These are phyloP conservation scores for Astropecten irregularis DNA, from an alignment of 53 echinoderm and acorn worm species.

Conservation along the genomic window DNA sequence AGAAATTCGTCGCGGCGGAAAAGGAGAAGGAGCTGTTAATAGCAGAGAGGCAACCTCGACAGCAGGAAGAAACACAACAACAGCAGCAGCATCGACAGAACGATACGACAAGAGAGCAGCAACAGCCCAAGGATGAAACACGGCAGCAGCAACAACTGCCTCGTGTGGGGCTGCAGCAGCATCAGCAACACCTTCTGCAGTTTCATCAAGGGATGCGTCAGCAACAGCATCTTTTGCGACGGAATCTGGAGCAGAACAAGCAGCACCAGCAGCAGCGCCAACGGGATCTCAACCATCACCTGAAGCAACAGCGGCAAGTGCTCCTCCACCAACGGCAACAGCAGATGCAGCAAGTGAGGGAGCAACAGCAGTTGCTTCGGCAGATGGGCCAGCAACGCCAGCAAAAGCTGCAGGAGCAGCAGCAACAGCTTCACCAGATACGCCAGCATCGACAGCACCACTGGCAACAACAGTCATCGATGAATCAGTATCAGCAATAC, in stretches of 20 bases:
- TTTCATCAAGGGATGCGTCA: neutral
- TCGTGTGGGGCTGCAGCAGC: neutral
- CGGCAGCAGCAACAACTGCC: neutral
- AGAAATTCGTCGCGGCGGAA: slow-evolving; percentile 2
- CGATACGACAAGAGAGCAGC: neutral
- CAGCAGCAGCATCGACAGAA: neutral
- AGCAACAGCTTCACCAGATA: neutral
- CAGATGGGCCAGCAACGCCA: neutral
- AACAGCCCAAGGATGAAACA: neutral
- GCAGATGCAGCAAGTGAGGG: neutral
- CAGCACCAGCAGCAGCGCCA: neutral
- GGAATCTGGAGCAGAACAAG: neutral
- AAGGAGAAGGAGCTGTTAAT: neutral
- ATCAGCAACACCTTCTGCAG: neutral
- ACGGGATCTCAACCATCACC: neutral
- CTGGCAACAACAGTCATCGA: too few relatives aligned
- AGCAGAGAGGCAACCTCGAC: neutral
- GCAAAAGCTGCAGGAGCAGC: too few relatives aligned
- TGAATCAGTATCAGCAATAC: neutral
- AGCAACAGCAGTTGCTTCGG: neutral
- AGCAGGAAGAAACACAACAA: neutral
- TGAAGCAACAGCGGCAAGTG: neutral
- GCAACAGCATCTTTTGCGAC: neutral
- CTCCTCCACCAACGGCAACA: neutral
- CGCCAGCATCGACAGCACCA: neutral